Percentiles rank a stretch among this genome's conserved stretches.
Conservation (phyloP, 2,888 invertebrate genomes). For the Chymomyza amoena region DNA sequence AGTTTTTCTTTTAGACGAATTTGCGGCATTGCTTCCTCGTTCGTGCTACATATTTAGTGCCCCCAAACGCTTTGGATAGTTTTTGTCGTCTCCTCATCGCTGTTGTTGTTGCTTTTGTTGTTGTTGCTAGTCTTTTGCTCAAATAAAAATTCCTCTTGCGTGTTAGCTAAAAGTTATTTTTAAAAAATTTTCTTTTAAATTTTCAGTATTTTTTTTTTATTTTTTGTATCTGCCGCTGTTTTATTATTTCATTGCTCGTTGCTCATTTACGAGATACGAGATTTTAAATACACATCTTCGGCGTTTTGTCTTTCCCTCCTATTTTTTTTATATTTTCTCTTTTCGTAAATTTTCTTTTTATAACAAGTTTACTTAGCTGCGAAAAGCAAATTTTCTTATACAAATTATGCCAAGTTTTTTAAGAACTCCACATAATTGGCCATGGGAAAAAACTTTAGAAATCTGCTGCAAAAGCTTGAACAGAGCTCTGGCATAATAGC, state of each 20-base stretch:
- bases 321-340: background rate
- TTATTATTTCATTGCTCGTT: background rate
- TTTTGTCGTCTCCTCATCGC: slow-evolving; percentile 47
- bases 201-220: slow-evolving; percentile 37
- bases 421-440: too few species aligned
- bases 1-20: slow-evolving; percentile 27
- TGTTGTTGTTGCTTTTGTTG: slow-evolving; percentile 39
- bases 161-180: slow-evolving; percentile 78
- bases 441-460: too few species aligned
- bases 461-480: too few species aligned
- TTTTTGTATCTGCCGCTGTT: background rate
- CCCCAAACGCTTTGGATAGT: slow-evolving; percentile 32
- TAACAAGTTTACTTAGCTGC: background rate
- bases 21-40: slow-evolving; percentile 45
- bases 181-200: slow-evolving; percentile 69
- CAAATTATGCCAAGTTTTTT: background rate
- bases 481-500: too few species aligned
- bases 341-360: slow-evolving; percentile 20
- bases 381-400: background rate
- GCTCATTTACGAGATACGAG: slow-evolving; percentile 53
- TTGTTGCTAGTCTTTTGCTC: slow-evolving; percentile 53
- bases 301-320: background rate
- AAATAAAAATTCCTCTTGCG: slow-evolving; percentile 76
- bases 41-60: slow-evolving; percentile 42
- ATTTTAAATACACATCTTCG: slow-evolving; percentile 56